phyloP scores from a whole-genome alignment of 2,113 vertebrate species.

The Pterocles orientalis region DNA sequence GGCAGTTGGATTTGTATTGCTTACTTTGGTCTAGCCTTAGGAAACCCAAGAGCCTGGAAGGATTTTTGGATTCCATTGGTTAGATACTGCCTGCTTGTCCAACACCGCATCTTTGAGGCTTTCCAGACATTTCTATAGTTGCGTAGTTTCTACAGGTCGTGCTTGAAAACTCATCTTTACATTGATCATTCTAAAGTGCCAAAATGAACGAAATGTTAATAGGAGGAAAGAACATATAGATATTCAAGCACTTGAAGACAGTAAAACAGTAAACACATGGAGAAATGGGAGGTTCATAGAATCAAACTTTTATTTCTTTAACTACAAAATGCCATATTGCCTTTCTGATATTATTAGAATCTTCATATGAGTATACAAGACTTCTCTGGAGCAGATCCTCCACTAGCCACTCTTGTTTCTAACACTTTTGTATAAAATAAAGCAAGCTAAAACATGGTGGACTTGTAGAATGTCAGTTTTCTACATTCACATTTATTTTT shows the following conservation, averaged over 20 bases:
- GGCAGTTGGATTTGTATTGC: not conserved
- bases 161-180: not conserved
- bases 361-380: not conserved
- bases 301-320: not conserved
- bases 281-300: not conserved
- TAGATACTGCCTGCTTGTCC: not conserved
- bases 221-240: not conserved
- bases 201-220: not conserved
- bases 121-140: not conserved
- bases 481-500: not conserved
- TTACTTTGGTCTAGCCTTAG: not conserved
- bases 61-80: not conserved
- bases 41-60: not conserved
- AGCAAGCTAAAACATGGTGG: not conserved
- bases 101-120: not conserved
- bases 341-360: not conserved
- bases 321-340: not conserved
- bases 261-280: not conserved
- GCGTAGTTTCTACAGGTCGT: not conserved
- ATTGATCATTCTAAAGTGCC: not conserved
- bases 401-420: not conserved
- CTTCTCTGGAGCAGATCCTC: not conserved
- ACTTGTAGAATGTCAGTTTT: not conserved
- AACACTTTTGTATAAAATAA: not conserved
- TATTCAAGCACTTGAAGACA: not conserved